Evolutionary conservation across 1,140 invertebrate genomes (phyloP), one percentile per base, ranked within the genome.

Genomic region (Diplogasteroides magnus): DNA sequence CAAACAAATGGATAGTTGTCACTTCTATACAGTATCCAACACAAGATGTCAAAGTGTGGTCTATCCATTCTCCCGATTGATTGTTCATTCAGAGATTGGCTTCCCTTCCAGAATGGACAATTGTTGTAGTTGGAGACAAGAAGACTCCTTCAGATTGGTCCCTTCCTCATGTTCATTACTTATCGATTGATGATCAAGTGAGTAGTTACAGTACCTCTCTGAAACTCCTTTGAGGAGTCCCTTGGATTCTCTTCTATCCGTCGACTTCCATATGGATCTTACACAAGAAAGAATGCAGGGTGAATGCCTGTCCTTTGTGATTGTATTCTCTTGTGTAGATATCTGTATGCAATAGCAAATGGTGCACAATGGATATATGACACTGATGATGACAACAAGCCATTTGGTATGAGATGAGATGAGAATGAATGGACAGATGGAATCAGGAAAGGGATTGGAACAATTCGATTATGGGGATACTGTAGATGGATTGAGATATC

Each of bases 301-400:
- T n/a, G n/a, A n/a, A n/a, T n/a, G n/a, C n/a, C n/a, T n/a, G n/a
- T n/a, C n/a, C n/a, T n/a, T n/a, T n/a, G n/a, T n/a, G n/a, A n/a
- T n/a, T n/a, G n/a, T n/a, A n/a, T n/a, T n/a, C n/a, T n/a, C n/a
- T n/a, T n/a, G n/a, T n/a, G n/a, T n/a, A n/a, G n/a, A 26, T 78
- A 78, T 67, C 69, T 78, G 59, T 78, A 75, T 72, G 77, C 77
- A 1, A 77, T 78, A 48, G n/a, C 74, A 37, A 64, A 77, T 23
- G 82, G 82, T 32, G 82, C 82, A n/a, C 56, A 79, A 67, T 78
- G 75, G 68, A 83, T 83, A 48, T 83, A 83, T 67, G 82, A 83
- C 66, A 83, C 82, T 25, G 82, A 83, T 73, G 82, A 83, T 69
- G 82, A 83, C 67, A 83, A 83, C 69, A 58, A 72, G 14, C 80